phyloP scores from a whole-genome alignment of 92 coral and sea anemone genomes.

The Plumapathes pennacea region DNA sequence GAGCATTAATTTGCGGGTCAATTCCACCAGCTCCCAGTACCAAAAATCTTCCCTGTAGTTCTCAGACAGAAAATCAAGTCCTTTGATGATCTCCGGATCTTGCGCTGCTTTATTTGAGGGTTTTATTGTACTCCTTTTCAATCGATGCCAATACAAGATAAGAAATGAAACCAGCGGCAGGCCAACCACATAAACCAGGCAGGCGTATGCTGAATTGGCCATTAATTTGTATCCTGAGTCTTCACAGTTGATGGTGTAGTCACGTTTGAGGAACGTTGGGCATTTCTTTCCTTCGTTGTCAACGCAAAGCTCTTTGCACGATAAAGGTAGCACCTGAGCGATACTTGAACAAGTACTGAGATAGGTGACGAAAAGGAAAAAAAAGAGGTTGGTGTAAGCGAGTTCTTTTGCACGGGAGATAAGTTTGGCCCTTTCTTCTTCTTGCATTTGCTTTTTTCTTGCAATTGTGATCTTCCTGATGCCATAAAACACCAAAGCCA shows the following conservation, averaged over 20 bases:
- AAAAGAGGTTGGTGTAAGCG: constrained; percentile 1
- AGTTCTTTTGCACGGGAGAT: background rate
- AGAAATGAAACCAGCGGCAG: background rate
- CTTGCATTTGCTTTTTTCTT: too few relatives aligned
- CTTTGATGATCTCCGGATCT: too few relatives aligned
- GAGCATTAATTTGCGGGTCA: too few relatives aligned
- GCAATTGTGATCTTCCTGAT: constrained; percentile 1
- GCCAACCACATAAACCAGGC: background rate
- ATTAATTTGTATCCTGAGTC: background rate
- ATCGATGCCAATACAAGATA: background rate
- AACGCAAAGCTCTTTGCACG: constrained; percentile 11
- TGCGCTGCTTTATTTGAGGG: too few relatives aligned
- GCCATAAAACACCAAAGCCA: background rate
- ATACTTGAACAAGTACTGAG: constrained; percentile 11
- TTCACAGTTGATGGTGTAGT: background rate
- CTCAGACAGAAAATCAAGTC: too few relatives aligned
- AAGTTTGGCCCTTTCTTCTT: too few relatives aligned
- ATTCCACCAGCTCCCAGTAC: too few relatives aligned
- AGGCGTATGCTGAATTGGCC: background rate
- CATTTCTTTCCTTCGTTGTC: background rate
- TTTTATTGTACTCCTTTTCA: too few relatives aligned
- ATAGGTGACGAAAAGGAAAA: constrained; percentile 7
- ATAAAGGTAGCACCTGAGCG: constrained; percentile 4
- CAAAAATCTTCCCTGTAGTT: too few relatives aligned
- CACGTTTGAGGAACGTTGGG: background rate